A percentile compares a stretch with the other conserved stretches of the same genome.
Evolutionary conservation across 2,888 invertebrate genomes (phyloP).

Genomic region (Ethmia dodecea): DNA sequence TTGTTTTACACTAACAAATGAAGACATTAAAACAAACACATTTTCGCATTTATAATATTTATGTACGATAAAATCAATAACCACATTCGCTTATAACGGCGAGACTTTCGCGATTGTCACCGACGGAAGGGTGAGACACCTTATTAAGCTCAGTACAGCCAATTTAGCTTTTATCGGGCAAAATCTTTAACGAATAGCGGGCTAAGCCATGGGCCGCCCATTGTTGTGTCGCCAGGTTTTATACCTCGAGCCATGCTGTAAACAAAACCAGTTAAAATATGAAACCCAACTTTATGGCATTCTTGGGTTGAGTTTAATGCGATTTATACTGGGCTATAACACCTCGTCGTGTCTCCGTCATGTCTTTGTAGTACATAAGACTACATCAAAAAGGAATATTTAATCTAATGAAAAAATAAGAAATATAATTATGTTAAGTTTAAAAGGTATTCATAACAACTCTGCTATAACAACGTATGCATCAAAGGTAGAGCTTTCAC

Average conservation of each 20-base stretch:
- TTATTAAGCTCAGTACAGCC: conserved; percentile 50
- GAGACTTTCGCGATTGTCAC: conserved; percentile 34
- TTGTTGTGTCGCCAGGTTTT: conserved; percentile 59
- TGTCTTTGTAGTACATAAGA: neutral
- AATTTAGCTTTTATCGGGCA: conserved; percentile 62
- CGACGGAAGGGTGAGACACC: conserved; percentile 35
- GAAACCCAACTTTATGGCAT: conserved; percentile 50
- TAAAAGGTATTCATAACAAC: no score
- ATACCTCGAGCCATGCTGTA: conserved; percentile 42
- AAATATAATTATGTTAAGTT: no score
- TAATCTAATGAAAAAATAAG: no score
- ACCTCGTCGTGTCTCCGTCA: conserved; percentile 21
- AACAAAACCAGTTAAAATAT: conserved; percentile 57
- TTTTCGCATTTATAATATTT: neutral
- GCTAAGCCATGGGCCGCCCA: conserved; percentile 39
- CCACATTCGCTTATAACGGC: conserved; percentile 19
- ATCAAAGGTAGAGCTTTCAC: conserved; percentile 1
- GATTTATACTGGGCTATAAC: conserved; percentile 31
- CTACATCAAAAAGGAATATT: no score
- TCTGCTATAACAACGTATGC: no score
- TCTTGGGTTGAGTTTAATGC: conserved; percentile 37
- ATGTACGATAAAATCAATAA: conserved; percentile 17
- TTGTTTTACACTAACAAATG: no score
- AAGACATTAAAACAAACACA: neutral
- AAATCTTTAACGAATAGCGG: conserved; percentile 50